These are phyloP conservation scores for Gambusia affinis DNA, from an alignment of 2,113 vertebrate species.

Conservation along the genomic window DNA sequence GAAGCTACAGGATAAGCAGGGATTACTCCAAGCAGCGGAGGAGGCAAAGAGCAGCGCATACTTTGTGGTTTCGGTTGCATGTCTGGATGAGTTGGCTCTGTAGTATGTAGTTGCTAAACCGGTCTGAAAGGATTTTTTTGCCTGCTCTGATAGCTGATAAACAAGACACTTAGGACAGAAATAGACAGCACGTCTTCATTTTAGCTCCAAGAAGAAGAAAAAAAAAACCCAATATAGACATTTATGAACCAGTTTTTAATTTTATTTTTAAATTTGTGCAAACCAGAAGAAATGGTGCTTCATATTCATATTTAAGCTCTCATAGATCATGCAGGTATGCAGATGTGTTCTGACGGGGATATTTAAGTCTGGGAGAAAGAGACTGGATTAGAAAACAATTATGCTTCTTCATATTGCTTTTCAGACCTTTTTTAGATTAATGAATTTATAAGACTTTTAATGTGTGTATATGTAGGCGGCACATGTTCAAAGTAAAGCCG, in stretches of 20 bases:
- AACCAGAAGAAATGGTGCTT: background rate
- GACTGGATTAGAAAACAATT: background rate
- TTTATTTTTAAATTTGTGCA: background rate
- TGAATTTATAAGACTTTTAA: background rate
- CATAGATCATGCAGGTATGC: too few relatives aligned
- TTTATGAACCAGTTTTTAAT: background rate
- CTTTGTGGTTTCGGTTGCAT: conserved; percentile 42
- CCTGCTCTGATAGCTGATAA: conserved; percentile 42
- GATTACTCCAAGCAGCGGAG: background rate
- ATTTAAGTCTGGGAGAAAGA: background rate
- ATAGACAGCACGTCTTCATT: background rate
- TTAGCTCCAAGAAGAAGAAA: background rate
- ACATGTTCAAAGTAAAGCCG: too few relatives aligned
- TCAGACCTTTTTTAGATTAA: background rate
- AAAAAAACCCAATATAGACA: too few relatives aligned
- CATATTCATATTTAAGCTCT: background rate
- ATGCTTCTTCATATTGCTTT: background rate
- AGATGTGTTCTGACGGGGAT: background rate
- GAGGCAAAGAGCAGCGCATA: background rate
- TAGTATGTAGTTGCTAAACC: conserved; percentile 65
- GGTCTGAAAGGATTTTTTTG: conserved; percentile 60
- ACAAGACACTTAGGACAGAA: conserved; percentile 13
- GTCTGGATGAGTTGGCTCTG: conserved; percentile 30
- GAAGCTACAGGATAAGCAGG: background rate
- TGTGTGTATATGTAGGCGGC: background rate